Base-by-base conservation (phyloP, 1,140 invertebrate genomes). In the Nylanderia fulva region DNA sequence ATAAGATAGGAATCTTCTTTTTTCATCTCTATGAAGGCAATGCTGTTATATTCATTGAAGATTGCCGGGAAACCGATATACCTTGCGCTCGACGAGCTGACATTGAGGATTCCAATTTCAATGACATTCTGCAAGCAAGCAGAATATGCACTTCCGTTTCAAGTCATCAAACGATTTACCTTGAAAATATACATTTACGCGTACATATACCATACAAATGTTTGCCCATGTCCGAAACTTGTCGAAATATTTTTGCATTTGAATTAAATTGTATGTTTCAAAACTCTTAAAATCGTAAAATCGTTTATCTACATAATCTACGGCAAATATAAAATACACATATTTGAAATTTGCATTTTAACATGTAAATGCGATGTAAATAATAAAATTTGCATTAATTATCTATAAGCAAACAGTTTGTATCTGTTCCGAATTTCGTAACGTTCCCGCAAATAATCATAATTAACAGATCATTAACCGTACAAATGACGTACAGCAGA, bases 81-180 rank as follows among this genome's bases (percentile, higher is more conserved):
- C 33, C 45, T 58, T 48, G 68, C 18, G 15, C 64, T n/a, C 63
- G 77, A 58, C 21, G 36, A 52, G 36, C 24, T 82, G 77, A 82
- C 77, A 82, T 82, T 82, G 77, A 82, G 66, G 39, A 82, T 72
- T 58, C 27, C 66, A 39, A 72, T 60, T 82, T 72, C 66, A 82
- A 82, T 82, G 77, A 82, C 66, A 33, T 18, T 54, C 60, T 3
- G 6, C 27, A 21, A 9, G 24, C 36, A 27, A 6, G n/a, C n/a
- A n/a, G 36, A 71, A 45, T 13, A 21, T 27, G 24, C 36, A 36
- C 52, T 82, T 82, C 77, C 77, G 77, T 39, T 42, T n/a, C n/a
- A 39, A n/a, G 24, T 77, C n/a, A 64, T 77, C 45, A 64, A 68
- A 54, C 33, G 21, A 79, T 66, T 21, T 21, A n/a, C 76, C 76